Conservation (phyloP, 2,113 vertebrate species). For the Tonatia bakeri region DNA sequence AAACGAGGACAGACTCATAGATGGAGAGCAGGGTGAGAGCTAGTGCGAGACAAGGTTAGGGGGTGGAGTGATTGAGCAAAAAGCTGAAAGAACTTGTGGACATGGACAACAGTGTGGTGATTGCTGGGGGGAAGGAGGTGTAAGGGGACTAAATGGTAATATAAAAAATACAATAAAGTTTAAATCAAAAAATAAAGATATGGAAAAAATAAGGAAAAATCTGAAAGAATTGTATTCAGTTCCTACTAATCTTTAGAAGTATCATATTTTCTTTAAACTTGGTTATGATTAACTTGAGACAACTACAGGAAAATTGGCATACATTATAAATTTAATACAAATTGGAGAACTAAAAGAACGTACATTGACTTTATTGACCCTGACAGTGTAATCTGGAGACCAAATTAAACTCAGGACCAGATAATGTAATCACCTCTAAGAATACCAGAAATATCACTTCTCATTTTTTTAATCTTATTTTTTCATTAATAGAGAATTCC, state of each 20-base stretch:
- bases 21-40: too few relatives aligned
- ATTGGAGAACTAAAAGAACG: neutral
- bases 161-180: too few relatives aligned
- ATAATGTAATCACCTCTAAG: neutral
- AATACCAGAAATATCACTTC: neutral
- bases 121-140: too few relatives aligned
- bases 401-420: neutral
- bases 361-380: neutral
- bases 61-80: too few relatives aligned
- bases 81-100: too few relatives aligned
- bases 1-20: too few relatives aligned
- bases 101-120: too few relatives aligned
- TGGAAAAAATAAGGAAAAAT: neutral
- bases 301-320: neutral
- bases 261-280: neutral
- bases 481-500: neutral
- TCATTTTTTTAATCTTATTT: neutral
- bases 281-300: neutral
- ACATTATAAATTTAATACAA: neutral
- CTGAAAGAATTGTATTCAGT: neutral
- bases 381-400: neutral
- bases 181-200: neutral
- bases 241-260: neutral
- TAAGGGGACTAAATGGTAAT: too few relatives aligned
- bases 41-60: too few relatives aligned